Percentiles rank a stretch among this genome's conserved stretches.
Conservation (phyloP, 2,797 vertebrate genomes). For the Epinephelus malabaricus region DNA sequence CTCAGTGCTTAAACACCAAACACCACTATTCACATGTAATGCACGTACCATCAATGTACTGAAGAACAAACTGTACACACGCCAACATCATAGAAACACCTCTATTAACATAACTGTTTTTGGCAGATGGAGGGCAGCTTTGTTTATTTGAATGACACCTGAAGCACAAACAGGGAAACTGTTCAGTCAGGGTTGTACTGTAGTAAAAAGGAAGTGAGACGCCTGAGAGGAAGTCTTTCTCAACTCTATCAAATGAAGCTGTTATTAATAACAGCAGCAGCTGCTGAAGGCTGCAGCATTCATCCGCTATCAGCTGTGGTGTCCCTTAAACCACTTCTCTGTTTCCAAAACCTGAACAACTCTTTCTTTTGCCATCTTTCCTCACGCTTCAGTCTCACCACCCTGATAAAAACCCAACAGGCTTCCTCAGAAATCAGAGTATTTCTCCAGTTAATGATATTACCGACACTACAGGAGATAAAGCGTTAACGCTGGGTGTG, state of each 20-base stretch:
- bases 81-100: too few species aligned
- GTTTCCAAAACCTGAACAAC: not conserved
- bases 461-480: not conserved
- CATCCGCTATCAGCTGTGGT: not conserved
- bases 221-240: constrained; percentile 16
- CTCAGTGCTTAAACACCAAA: too few species aligned
- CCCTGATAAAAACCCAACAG: too few species aligned
- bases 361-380: too few species aligned
- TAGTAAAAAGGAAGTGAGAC: constrained; percentile 34
- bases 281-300: not conserved
- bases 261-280: constrained; percentile 11
- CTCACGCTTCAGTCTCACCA: too few species aligned
- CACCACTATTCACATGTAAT: too few species aligned
- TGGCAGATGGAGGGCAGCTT: too few species aligned
- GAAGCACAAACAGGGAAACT: not conserved
- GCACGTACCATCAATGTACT: too few species aligned
- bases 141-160: not conserved
- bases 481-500: not conserved
- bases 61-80: too few species aligned
- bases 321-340: not conserved
- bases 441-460: too few species aligned
- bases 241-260: not conserved
- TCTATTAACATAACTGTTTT: too few species aligned
- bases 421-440: too few species aligned
- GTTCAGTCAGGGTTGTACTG: not conserved